Evolutionary conservation across 2,888 invertebrate species (phyloP).

Genomic region (Stenolophus ochropezus): DNA sequence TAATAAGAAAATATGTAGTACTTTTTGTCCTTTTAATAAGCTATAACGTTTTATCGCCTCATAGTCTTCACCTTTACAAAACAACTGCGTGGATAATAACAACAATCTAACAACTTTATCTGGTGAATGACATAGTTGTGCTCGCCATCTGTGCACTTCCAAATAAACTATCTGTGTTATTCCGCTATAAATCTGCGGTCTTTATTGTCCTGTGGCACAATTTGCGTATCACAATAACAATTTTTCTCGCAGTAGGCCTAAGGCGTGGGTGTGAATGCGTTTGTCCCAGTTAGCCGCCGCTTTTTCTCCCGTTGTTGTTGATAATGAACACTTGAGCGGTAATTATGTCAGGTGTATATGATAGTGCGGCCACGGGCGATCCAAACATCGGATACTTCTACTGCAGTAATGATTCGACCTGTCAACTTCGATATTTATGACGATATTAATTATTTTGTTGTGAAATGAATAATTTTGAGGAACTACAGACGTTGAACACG

Average conservation of each 20-base stretch:
- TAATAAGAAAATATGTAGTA: no score
- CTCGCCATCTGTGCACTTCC: slow-evolving; percentile 2
- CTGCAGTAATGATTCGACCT: slow-evolving; percentile 7
- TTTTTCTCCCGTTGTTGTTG: neutral
- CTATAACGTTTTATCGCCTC: neutral
- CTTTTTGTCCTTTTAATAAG: neutral
- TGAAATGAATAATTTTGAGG: slow-evolving; percentile 20
- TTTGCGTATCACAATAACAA: slow-evolving; percentile 32
- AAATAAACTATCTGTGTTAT: slow-evolving; percentile 16
- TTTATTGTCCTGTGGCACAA: neutral
- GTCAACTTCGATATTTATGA: slow-evolving; percentile 13
- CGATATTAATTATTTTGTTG: slow-evolving; percentile 33
- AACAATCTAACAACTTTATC: neutral
- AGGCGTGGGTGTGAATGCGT: slow-evolving; percentile 36
- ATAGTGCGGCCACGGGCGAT: neutral
- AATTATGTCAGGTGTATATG: slow-evolving; percentile 43
- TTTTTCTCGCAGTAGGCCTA: neutral
- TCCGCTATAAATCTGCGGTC: slow-evolving; percentile 2
- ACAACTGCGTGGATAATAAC: neutral
- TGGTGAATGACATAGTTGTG: neutral
- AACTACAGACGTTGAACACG: neutral
- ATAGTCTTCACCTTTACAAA: neutral
- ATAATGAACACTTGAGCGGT: slow-evolving; percentile 41
- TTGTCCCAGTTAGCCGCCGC: neutral
- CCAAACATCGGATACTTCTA: neutral